Conservation (phyloP, 1,140 invertebrate species). For the Apis cerana region DNA sequence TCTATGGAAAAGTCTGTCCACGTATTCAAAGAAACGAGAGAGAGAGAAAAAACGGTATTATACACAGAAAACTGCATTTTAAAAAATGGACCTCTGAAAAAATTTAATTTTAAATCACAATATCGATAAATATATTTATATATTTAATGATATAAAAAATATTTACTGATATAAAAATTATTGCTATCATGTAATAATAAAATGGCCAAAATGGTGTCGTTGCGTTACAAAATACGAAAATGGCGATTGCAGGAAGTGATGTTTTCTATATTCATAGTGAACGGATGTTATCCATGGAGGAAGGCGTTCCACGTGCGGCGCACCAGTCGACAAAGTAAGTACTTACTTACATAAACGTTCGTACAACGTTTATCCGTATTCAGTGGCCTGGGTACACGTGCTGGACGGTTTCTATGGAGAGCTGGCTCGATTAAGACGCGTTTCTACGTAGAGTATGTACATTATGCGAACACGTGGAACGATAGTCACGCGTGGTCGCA, state of each 20-base stretch:
- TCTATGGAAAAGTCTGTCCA: neutral
- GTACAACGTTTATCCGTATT: constrained; percentile 11
- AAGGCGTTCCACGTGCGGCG: constrained; percentile 18
- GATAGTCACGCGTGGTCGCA: constrained; percentile 18
- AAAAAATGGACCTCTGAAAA: too few relatives aligned
- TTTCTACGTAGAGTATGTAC: constrained; percentile 4
- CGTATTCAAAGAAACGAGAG: neutral
- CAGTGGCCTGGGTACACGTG: constrained; percentile 20
- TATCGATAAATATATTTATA: too few relatives aligned
- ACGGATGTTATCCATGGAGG: constrained; percentile 12
- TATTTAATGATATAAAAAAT: too few relatives aligned
- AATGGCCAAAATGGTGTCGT: neutral
- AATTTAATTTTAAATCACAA: too few relatives aligned
- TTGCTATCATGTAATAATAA: too few relatives aligned
- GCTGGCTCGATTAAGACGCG: constrained; percentile 32
- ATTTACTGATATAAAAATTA: neutral
- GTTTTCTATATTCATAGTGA: constrained; percentile 17
- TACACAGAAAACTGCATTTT: neutral
- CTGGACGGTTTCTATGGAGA: constrained; percentile 10
- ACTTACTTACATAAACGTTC: neutral
- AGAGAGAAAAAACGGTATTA: neutral
- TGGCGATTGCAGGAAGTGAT: constrained; percentile 6
- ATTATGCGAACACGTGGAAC: constrained; percentile 20
- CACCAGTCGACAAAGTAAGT: neutral
- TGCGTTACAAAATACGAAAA: neutral